phyloP scores from a whole-genome alignment of 1,140 invertebrate genomes.

The Cyclina sinensis region DNA sequence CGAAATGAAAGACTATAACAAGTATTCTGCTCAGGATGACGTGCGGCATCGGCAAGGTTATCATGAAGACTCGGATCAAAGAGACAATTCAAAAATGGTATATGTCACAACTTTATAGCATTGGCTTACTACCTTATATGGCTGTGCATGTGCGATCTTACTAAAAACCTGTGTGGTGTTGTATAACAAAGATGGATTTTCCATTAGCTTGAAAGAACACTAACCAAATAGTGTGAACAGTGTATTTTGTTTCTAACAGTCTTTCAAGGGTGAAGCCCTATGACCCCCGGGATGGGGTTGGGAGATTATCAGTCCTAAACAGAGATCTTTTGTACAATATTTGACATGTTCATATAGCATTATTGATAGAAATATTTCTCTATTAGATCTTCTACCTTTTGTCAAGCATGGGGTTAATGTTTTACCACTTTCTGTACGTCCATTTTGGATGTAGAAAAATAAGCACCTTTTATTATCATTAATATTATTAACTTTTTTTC shows the following conservation, averaged over 20 bases:
- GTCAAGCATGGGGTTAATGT: not conserved
- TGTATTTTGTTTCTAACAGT: constrained; percentile 49
- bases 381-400: constrained; percentile 4
- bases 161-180: not conserved
- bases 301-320: not conserved
- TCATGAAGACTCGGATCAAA: constrained; percentile 36
- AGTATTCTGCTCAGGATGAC: constrained; percentile 76
- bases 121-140: constrained; percentile 7
- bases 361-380: not conserved
- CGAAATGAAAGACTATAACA: constrained; percentile 83
- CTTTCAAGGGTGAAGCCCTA: constrained; percentile 1
- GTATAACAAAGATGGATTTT: constrained; percentile 6
- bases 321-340: not conserved
- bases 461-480: not conserved
- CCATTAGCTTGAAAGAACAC: not conserved
- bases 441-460: not conserved
- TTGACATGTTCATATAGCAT: not conserved
- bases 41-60: constrained; percentile 42
- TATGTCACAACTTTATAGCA: constrained; percentile 70
- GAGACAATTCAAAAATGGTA: constrained; percentile 68
- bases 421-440: not conserved
- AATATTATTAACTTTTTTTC: not conserved
- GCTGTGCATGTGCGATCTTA: constrained; percentile 31
- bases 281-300: not conserved
- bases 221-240: not conserved